phyloP scores from a whole-genome alignment of 2,113 vertebrate genomes.

The Dunckerocampus dactyliophorus region DNA sequence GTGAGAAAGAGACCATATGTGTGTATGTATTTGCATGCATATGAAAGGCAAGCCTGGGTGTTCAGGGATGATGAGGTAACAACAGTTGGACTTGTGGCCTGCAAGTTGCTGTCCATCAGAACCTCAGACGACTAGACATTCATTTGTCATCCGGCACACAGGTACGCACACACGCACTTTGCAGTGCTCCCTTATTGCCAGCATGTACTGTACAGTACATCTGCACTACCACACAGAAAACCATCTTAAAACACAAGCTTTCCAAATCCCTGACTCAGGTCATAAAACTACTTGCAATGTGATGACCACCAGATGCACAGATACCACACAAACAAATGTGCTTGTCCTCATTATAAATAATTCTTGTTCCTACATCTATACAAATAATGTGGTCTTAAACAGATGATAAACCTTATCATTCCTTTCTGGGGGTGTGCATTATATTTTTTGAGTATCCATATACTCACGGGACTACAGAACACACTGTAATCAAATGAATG shows the following conservation, averaged over 20 bases:
- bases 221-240: conserved; percentile 2
- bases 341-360: too few relatives aligned
- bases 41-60: conserved; percentile 40
- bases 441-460: conserved; percentile 16
- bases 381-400: background rate
- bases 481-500: conserved; percentile 23
- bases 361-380: too few relatives aligned
- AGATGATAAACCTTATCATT: conserved; percentile 7
- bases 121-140: conserved; percentile 49
- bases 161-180: background rate
- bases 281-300: background rate
- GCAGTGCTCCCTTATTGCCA: background rate
- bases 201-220: background rate
- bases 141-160: conserved; percentile 59
- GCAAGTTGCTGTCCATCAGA: conserved; percentile 60
- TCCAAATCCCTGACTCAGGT: conserved; percentile 11
- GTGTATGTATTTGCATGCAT: conserved; percentile 21
- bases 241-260: conserved; percentile 3
- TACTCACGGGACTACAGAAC: conserved; percentile 3
- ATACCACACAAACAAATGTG: background rate
- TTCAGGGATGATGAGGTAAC: conserved; percentile 64
- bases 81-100: conserved; percentile 45
- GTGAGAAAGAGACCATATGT: conserved; percentile 25
- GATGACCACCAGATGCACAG: background rate
- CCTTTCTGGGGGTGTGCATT: background rate